These are phyloP conservation scores for Dicroscelio sp. DNA, from an alignment of 2,888 invertebrate species.

Conservation along the genomic window DNA sequence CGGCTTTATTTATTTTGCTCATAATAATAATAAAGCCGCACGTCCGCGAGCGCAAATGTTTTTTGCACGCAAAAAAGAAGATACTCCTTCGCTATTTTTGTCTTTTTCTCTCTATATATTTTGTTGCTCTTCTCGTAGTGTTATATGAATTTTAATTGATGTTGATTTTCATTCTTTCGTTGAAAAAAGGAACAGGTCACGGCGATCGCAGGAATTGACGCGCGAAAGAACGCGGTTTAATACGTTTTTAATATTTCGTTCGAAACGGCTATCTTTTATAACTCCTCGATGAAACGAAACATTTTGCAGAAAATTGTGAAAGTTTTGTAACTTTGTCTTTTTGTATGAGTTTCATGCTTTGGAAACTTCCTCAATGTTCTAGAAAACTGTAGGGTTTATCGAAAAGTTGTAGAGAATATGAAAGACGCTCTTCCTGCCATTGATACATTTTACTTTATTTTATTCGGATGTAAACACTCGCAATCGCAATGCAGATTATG, in stretches of 20 bases:
- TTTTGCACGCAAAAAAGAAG: conserved; percentile 7
- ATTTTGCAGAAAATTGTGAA: conserved; percentile 76
- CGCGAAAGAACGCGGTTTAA: conserved; percentile 48
- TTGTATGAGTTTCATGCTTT: conserved; percentile 75
- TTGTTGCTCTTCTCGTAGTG: no score
- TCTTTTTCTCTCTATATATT: not conserved
- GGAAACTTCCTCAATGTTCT: conserved; percentile 77
- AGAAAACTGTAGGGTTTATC: conserved; percentile 78
- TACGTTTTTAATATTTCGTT: conserved; percentile 67
- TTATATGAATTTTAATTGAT: conserved; percentile 42
- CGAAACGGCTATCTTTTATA: conserved; percentile 56
- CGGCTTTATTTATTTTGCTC: conserved; percentile 47
- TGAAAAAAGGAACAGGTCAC: no score
- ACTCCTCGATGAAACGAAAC: conserved; percentile 67
- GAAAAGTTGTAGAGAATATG: conserved; percentile 75
- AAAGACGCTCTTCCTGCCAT: conserved; percentile 55
- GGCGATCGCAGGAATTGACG: conserved; percentile 18
- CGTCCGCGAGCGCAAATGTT: conserved; percentile 12
- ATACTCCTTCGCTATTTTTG: no score
- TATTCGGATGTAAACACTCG: conserved; percentile 52
- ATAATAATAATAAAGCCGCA: not conserved
- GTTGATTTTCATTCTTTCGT: not conserved
- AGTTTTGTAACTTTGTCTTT: conserved; percentile 78
- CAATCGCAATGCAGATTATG: not conserved
- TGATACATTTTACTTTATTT: conserved; percentile 53